Conservation (phyloP, 1,140 invertebrate species). For the Zaprionus capensis region DNA sequence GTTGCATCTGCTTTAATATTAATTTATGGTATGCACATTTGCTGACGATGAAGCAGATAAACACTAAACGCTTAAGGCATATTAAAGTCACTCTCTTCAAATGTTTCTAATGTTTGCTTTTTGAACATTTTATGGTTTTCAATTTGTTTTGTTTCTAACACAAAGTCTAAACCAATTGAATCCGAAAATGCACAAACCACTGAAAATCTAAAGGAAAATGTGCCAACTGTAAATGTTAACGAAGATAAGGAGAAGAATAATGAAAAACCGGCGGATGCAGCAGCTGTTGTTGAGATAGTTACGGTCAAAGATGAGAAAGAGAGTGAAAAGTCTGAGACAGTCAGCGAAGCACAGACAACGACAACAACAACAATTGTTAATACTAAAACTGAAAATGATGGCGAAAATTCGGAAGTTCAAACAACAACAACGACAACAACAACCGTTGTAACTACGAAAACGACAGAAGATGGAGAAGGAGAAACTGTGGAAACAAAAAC, state of each 20-base stretch:
- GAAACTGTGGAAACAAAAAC: background rate
- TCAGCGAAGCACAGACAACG: background rate
- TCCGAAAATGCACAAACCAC: conserved; percentile 6
- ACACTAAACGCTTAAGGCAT: background rate
- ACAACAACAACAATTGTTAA: background rate
- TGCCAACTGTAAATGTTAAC: background rate
- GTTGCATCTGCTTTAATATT: no score
- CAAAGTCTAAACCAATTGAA: conserved; percentile 38
- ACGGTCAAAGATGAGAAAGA: conserved; percentile 1
- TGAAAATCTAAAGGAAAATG: conserved; percentile 20
- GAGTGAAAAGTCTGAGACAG: background rate
- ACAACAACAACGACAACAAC: conserved; percentile 12
- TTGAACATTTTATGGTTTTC: background rate
- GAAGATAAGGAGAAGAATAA: background rate
- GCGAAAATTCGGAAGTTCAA: background rate
- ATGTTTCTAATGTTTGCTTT: background rate
- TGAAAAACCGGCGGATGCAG: background rate
- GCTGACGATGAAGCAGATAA: background rate
- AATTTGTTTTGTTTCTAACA: conserved; percentile 23
- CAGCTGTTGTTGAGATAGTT: background rate
- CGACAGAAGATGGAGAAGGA: background rate
- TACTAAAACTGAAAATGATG: background rate
- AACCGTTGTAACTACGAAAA: background rate
- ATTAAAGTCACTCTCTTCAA: background rate
- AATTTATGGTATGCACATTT: no score